Evolutionary conservation across 1,140 invertebrate genomes (phyloP).

Genomic region (Chironomus striatipennis): DNA sequence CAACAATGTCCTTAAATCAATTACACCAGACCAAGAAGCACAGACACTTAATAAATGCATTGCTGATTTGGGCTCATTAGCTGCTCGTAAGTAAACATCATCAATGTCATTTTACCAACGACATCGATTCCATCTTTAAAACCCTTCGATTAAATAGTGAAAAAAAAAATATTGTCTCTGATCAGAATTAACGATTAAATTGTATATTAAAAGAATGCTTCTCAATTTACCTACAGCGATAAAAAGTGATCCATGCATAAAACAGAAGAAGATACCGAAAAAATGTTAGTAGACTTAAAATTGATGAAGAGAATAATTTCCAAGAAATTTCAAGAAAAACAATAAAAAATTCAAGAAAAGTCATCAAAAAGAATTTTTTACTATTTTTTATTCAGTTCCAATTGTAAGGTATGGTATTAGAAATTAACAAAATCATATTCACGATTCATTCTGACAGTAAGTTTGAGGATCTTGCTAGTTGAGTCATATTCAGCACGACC

Average conservation of each 20-base stretch:
- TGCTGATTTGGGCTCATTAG: constrained; percentile 70
- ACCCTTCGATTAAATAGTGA: background rate
- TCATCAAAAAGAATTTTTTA: no score
- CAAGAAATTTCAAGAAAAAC: constrained; percentile 12
- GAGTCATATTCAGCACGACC: constrained; percentile 70
- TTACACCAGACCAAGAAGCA: constrained; percentile 89
- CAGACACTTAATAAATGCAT: constrained; percentile 83
- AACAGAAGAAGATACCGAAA: background rate
- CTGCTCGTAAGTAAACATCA: constrained; percentile 33
- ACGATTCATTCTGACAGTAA: constrained; percentile 59
- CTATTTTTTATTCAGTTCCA: no score
- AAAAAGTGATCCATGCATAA: constrained; percentile 1
- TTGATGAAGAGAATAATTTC: constrained; percentile 17
- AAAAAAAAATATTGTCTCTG: constrained; percentile 1
- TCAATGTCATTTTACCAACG: background rate
- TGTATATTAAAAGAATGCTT: background rate
- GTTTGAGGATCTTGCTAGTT: constrained; percentile 53
- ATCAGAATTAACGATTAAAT: background rate
- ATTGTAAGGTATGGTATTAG: constrained; percentile 42
- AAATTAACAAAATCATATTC: constrained; percentile 80
- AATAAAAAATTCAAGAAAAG: constrained; percentile 5
- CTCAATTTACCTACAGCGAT: background rate
- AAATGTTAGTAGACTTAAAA: constrained; percentile 20
- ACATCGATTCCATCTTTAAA: background rate
- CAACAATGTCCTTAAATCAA: constrained; percentile 69